phyloP scores from a whole-genome alignment of 2,113 vertebrate genomes.

The Oenanthe oenanthe region DNA sequence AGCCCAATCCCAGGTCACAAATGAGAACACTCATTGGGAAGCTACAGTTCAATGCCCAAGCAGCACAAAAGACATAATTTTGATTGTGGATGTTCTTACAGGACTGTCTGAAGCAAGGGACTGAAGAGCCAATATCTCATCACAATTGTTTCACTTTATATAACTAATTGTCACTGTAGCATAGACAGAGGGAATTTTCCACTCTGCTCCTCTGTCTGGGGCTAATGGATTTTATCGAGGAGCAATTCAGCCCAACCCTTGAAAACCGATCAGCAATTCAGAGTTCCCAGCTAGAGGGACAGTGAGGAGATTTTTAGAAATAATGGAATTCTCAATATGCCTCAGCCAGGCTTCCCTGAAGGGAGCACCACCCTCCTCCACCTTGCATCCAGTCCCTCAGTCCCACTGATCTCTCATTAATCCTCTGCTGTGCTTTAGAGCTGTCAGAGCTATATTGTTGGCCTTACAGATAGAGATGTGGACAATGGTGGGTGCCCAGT shows the following conservation, averaged over 20 bases:
- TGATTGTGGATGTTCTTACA: background rate
- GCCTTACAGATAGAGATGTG: background rate
- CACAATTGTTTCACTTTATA: background rate
- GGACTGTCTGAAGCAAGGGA: background rate
- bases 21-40: background rate
- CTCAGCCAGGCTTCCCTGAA: background rate
- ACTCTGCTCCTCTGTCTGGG: background rate
- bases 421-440: background rate
- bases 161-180: background rate
- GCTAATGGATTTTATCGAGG: background rate
- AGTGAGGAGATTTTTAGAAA: background rate
- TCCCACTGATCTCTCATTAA: background rate
- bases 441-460: background rate
- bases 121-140: background rate
- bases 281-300: background rate
- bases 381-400: background rate
- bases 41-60: background rate
- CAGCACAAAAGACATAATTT: background rate
- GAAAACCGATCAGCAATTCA: background rate
- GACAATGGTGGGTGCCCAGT: background rate
- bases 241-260: background rate
- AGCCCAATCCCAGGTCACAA: background rate
- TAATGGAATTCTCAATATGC: background rate
- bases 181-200: constrained; percentile 31
- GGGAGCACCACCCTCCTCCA: background rate